Evolutionary conservation across 2,888 invertebrate genomes (phyloP), one percentile per base, ranked within the genome.

Genomic region (Phrixothrix hirtus): DNA sequence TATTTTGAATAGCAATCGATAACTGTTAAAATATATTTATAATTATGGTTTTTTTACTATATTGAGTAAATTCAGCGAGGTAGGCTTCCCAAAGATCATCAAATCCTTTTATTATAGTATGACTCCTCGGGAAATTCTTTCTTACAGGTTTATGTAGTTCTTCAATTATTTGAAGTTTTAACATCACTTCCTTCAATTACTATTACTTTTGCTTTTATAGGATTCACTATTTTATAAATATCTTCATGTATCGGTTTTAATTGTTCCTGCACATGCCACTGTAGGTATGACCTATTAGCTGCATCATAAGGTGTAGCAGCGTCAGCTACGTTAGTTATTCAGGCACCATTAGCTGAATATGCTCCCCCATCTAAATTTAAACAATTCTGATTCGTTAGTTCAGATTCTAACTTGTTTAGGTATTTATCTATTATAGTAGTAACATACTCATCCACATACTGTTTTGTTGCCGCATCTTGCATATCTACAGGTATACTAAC

Each of bases 61-160:
- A 70, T 15, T 55, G 41, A 64, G 75, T 73, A 12, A 70, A 71
- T 48, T 69, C 68, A 12, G 68, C 71, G 4, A 76, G 62, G 65
- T 76, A 75, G 12, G 71, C 71, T 65, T 76, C 75, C 74, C 71
- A 75, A 10, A 74, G 61, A 55, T 77, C 74, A 63, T 74, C 68
- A 6, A 75, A 58, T 35, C 68, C 73, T 57, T 70, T 70, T 30
- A 71, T 62, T 11, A 71, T 60, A 16, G 70, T 69, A 37, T 57
- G 45, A 31, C 73, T 60, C 13, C 71, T 57, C 21, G 58, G 58
- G 63, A 71, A 72, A 61, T 75, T 74, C 54, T 57, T 61, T 34
- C 74, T 57, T 25, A 68, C 72, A 14, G 67, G 63, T 62, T 64
- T 72, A 63, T 76, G 74, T 5, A 76, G 51, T 58, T 75, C 74